These are phyloP conservation scores for Poeciliopsis presidionis DNA, from an alignment of 2,797 vertebrate genomes.

Conservation along the genomic window DNA sequence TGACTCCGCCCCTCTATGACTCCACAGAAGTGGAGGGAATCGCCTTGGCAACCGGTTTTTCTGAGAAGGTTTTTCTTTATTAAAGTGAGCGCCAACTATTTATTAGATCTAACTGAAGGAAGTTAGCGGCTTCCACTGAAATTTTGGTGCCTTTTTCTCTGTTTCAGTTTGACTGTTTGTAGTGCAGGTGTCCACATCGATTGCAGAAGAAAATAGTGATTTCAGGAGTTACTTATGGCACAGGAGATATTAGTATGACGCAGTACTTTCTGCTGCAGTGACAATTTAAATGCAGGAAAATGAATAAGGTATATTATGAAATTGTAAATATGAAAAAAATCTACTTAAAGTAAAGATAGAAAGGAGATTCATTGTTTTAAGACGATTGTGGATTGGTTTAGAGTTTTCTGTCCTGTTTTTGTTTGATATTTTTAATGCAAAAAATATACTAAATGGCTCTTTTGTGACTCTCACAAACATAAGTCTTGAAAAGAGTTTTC, in stretches of 20 bases:
- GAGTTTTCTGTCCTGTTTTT: neutral
- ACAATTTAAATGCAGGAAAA: neutral
- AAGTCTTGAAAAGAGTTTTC: neutral
- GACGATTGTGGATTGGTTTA: neutral
- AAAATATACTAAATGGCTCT: neutral
- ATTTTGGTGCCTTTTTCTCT: neutral
- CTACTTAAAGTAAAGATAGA: neutral
- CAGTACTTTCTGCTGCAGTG: neutral
- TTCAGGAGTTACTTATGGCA: constrained; percentile 1
- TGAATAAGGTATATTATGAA: neutral
- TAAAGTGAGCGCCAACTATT: neutral
- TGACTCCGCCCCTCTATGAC: neutral
- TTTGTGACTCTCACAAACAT: neutral
- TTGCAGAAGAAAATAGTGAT: neutral
- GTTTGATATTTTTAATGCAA: neutral
- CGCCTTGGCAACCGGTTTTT: neutral
- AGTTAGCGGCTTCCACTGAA: neutral
- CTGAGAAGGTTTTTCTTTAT: neutral
- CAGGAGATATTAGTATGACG: neutral
- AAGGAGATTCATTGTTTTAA: neutral
- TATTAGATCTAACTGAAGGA: neutral
- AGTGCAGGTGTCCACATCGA: neutral
- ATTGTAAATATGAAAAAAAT: neutral
- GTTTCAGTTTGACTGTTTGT: neutral
- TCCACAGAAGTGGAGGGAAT: neutral